phyloP scores from a whole-genome alignment of 2,113 vertebrate species.

The Eolophus roseicapilla region DNA sequence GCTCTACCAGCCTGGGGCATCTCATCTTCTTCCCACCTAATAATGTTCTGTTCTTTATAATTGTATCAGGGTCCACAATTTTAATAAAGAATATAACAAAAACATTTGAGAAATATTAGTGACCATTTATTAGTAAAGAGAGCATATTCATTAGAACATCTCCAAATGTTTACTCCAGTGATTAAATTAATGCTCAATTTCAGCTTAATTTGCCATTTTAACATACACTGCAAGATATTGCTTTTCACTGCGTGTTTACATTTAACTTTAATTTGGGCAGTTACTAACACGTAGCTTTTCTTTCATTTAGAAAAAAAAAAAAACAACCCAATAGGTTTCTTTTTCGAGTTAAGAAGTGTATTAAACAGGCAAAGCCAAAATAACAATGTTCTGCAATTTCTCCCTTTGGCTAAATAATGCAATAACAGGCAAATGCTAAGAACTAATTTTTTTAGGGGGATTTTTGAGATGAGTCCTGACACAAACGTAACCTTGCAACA shows the following conservation, averaged over 20 bases:
- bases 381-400: neutral
- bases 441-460: neutral
- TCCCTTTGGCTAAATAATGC: constrained; percentile 7
- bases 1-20: neutral
- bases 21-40: neutral
- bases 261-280: constrained; percentile 48
- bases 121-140: neutral
- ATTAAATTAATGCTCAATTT: constrained; percentile 49
- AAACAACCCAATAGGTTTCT: neutral
- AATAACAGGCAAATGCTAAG: neutral
- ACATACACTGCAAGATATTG: neutral
- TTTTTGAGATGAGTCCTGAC: neutral
- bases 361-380: constrained; percentile 20
- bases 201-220: constrained; percentile 46
- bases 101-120: neutral
- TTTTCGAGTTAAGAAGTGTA: constrained; percentile 15
- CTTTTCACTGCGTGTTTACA: constrained; percentile 22
- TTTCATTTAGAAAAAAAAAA: neutral
- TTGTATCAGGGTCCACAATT: neutral
- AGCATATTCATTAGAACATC: neutral
- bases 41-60: neutral
- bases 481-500: neutral
- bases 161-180: neutral
- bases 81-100: neutral
- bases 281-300: neutral